Evolutionary conservation across 2,797 vertebrate species (phyloP).

Genomic region (Sebastes minor): DNA sequence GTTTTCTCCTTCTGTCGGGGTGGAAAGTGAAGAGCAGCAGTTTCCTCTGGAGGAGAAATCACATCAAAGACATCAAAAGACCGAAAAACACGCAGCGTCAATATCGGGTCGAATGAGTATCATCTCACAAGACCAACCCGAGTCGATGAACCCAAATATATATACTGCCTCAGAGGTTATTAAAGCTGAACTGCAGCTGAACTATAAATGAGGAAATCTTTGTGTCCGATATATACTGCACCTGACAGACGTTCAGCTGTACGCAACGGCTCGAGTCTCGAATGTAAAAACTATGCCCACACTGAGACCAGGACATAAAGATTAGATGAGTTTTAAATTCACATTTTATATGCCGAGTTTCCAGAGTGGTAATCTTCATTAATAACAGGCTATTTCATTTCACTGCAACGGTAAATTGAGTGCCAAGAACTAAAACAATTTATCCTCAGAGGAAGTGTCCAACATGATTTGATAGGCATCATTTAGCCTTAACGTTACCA

Average conservation of each 20-base stretch:
- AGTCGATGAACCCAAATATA: conserved; percentile 1
- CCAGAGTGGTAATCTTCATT: conserved; percentile 11
- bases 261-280: background rate
- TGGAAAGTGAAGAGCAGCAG: conserved; percentile 27
- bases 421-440: background rate
- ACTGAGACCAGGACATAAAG: background rate
- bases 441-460: background rate
- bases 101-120: conserved; percentile 30
- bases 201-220: conserved; percentile 11
- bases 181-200: background rate
- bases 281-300: conserved; percentile 4
- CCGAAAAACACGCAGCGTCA: conserved; percentile 30
- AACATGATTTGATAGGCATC: background rate
- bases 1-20: conserved; percentile 10
- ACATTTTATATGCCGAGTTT: background rate
- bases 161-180: background rate
- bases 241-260: conserved; percentile 1
- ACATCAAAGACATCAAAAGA: conserved; percentile 62
- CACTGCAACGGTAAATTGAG: background rate
- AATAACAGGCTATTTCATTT: conserved; percentile 12
- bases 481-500: background rate
- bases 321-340: conserved; percentile 20
- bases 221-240: conserved; percentile 14
- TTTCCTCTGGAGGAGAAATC: conserved; percentile 52
- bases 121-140: conserved; percentile 3